Base-by-base conservation (phyloP, 2,888 invertebrate species). In the Cephus spinipes region DNA sequence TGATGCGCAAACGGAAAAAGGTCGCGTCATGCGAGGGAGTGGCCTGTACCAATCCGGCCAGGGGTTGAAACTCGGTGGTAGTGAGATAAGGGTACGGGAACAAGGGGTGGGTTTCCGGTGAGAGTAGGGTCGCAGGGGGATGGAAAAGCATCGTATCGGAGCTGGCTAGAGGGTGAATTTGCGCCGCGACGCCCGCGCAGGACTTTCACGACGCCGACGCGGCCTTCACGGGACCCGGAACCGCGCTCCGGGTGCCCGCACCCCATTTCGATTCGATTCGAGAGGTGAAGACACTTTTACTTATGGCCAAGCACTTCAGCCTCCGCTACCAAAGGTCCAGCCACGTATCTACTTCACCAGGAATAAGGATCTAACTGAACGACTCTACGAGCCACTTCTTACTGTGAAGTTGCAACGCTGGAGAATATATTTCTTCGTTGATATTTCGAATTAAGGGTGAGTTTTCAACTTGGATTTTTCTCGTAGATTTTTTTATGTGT, bases 171-270 rank as follows among this genome's bases (percentile, higher is more conserved):
- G 82, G 85, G 85, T 83, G 85, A 86, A 85, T 85, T 87, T 88
- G 85, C 85, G 87, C 84, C 81, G 84, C 79, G 83, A 83, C 82
- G 83, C 80, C 80, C 87, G 89, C 89, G 89, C 89, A 86, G 81
- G 85, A 85, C 79, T 83, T 84, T 80, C 79, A 83, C 80, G 83
- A 87, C 89, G 89, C 89, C 89, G 89, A 89, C 89, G 89, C 89
- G 79, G 80, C 71, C 77, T 84, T 82, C 83, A 82, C 82, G 82
- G 77, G 79, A 83, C 80, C 86, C 86, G 84, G 85, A 84, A 87
- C 84, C 84, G 81, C 81, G 82, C 76, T 76, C 82, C 85, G 86
- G 84, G 84, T 81, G 79, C 78, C 81, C 78, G 79, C 77, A 81
- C 73, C 85, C 86, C 85, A 83, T 88, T 87, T 87, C 85, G 84